Conservation (phyloP, 2,797 vertebrate genomes). For the Alectoris magna region DNA sequence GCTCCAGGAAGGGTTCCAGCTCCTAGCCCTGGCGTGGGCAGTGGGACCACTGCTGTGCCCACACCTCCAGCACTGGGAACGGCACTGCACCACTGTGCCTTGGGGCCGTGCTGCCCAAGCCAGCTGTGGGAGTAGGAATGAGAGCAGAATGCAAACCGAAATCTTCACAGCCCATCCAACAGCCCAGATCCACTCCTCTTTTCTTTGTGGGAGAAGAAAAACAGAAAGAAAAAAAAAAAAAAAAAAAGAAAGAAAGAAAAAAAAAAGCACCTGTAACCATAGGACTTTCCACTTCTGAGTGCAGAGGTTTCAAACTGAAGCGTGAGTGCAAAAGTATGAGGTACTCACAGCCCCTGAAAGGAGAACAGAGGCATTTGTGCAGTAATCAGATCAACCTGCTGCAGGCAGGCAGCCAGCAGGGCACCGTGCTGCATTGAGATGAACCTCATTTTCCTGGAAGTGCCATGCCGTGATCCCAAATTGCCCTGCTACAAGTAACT, state of each 20-base stretch:
- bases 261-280: conserved; percentile 11
- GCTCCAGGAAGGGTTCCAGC: not conserved
- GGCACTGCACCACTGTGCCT: accelerated
- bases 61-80: not conserved
- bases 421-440: not conserved
- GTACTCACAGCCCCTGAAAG: accelerated
- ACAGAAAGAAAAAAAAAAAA: not conserved
- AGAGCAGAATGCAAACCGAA: accelerated
- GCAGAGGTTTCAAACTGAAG: not conserved
- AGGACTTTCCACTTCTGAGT: not conserved
- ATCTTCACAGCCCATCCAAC: not conserved
- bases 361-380: not conserved
- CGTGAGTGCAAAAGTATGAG: accelerated
- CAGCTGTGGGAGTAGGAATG: not conserved
- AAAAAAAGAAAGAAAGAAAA: not conserved
- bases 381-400: not conserved
- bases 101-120: not conserved
- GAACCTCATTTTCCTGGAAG: not conserved
- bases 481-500: not conserved
- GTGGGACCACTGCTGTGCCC: accelerated
- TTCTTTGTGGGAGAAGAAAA: not conserved
- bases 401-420: not conserved
- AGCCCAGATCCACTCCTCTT: not conserved
- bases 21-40: not conserved
- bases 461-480: not conserved